phyloP scores from a whole-genome alignment of 2,888 invertebrate genomes.

The Ophion ventricosus region DNA sequence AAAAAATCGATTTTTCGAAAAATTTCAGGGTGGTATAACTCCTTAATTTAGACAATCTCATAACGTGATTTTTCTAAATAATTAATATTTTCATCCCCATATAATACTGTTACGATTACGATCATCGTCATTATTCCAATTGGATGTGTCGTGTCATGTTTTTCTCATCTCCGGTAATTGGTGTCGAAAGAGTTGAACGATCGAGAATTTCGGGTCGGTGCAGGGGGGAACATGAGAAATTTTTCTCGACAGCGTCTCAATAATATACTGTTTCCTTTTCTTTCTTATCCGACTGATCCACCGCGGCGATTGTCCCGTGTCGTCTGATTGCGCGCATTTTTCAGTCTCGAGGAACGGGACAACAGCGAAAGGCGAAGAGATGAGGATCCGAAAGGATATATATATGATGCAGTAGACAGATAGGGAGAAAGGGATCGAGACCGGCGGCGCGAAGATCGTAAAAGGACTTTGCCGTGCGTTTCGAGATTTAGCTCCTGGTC shows the following conservation, averaged over 20 bases:
- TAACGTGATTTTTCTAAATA: slow-evolving; percentile 44
- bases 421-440: slow-evolving; percentile 30
- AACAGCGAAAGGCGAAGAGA: slow-evolving; percentile 43
- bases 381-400: slow-evolving; percentile 47
- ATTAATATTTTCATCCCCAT: slow-evolving; percentile 47
- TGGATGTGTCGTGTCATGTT: neutral
- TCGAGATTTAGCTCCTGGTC: slow-evolving; percentile 47
- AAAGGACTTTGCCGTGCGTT: slow-evolving; percentile 42
- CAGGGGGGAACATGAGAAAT: slow-evolving; percentile 48
- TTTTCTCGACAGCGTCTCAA: slow-evolving; percentile 68
- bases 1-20: too few relatives aligned
- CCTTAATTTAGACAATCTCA: slow-evolving; percentile 53
- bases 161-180: slow-evolving; percentile 35
- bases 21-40: too few relatives aligned
- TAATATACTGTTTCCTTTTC: slow-evolving; percentile 61
- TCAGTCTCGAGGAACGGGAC: slow-evolving; percentile 56
- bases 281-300: slow-evolving; percentile 65
- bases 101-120: too few relatives aligned
- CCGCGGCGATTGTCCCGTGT: slow-evolving; percentile 67
- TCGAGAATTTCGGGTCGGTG: slow-evolving; percentile 40
- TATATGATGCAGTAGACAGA: slow-evolving; percentile 37
- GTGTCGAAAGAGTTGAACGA: slow-evolving; percentile 59
- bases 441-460: slow-evolving; percentile 31
- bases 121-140: neutral
- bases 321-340: slow-evolving; percentile 69